A percentile compares a stretch with the other conserved stretches of the same genome.
phyloP scores from a whole-genome alignment of 2,888 invertebrate genomes.

The Helobdella robusta region DNA sequence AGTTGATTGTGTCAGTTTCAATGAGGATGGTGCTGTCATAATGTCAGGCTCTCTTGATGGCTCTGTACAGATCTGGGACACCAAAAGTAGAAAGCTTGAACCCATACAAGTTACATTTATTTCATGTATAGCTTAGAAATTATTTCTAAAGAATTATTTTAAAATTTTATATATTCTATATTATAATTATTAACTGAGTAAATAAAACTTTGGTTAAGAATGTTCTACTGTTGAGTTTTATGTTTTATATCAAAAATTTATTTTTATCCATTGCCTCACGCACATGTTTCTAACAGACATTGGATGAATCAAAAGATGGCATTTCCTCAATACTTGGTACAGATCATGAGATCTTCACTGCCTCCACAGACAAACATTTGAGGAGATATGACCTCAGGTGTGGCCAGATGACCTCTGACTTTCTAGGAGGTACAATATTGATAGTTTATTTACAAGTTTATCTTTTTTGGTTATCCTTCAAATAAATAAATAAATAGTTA shows the following conservation, averaged over 20 bases:
- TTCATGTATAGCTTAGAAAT: too few relatives aligned
- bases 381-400: conserved; percentile 78
- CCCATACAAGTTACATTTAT: conserved; percentile 66
- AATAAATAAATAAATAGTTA: neutral
- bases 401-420: conserved; percentile 72
- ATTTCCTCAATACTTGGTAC: conserved; percentile 60
- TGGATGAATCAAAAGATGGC: conserved; percentile 88
- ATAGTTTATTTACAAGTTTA: neutral
- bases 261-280: too few relatives aligned
- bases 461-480: neutral
- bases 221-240: too few relatives aligned
- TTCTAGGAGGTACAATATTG: conserved; percentile 60
- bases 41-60: conserved; percentile 89
- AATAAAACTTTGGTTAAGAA: too few relatives aligned
- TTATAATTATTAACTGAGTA: too few relatives aligned
- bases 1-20: conserved; percentile 73
- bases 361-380: conserved; percentile 77
- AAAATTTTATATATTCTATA: too few relatives aligned
- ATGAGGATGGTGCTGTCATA: conserved; percentile 85
- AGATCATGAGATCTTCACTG: conserved; percentile 77
- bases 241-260: too few relatives aligned
- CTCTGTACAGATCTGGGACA: conserved; percentile 83
- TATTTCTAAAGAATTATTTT: too few relatives aligned
- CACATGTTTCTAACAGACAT: conserved; percentile 50
- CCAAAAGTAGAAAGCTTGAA: conserved; percentile 57